phyloP scores from a whole-genome alignment of 2,113 vertebrate species.

The Neotragus moschatus region DNA sequence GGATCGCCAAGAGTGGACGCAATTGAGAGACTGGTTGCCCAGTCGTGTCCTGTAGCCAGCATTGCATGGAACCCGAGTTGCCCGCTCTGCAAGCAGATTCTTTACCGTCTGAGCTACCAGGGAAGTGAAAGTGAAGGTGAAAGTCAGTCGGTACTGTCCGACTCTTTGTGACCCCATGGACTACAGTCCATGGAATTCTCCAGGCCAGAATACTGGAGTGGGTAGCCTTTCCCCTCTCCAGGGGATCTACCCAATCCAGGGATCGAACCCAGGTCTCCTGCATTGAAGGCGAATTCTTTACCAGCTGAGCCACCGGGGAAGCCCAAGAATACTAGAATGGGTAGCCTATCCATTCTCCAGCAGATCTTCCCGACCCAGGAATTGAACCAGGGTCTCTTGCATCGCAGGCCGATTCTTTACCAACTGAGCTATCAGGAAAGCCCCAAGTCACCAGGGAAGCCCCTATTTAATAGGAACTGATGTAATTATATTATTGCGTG shows the following conservation, averaged over 20 bases:
- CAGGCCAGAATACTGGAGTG: neutral
- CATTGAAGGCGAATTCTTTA: neutral
- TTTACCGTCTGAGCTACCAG: neutral
- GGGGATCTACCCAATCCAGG: neutral
- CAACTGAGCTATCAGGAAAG: neutral
- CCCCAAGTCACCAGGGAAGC: neutral
- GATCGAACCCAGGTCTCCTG: neutral
- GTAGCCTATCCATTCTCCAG: neutral
- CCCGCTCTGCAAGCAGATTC: neutral
- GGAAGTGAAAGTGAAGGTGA: neutral
- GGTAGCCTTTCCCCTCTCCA: neutral
- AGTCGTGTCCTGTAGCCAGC: neutral
- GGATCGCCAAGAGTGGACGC: neutral
- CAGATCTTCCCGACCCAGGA: fast-evolving
- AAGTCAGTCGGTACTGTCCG: fast-evolving
- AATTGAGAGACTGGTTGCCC: neutral
- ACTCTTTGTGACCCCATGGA: neutral
- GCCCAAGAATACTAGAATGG: neutral
- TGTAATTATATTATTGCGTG: neutral
- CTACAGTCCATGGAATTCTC: neutral
- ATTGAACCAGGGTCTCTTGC: neutral
- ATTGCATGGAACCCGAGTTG: neutral
- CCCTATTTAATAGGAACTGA: neutral
- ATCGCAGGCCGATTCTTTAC: neutral
- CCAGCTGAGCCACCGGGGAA: neutral